phyloP scores from a whole-genome alignment of 2,888 invertebrate species.

The Terebella lapidaria region DNA sequence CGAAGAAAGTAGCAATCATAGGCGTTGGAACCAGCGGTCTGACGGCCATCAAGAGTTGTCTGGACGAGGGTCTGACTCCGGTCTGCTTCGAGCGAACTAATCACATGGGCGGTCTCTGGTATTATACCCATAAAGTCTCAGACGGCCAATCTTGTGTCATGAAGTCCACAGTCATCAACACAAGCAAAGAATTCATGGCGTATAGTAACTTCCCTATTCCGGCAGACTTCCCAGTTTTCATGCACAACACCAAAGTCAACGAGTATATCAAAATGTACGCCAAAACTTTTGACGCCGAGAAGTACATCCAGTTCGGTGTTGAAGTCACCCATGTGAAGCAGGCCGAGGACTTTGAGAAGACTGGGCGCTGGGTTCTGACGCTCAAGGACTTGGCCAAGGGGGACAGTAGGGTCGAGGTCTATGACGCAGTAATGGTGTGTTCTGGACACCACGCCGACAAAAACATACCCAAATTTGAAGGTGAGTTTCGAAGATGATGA shows the following conservation, averaged over 20 bases:
- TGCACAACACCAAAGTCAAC: constrained; percentile 52
- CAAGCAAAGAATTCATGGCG: constrained; percentile 51
- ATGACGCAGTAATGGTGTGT: constrained; percentile 44
- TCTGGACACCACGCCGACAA: constrained; percentile 36
- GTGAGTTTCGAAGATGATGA: too few species aligned
- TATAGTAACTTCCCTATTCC: constrained; percentile 55
- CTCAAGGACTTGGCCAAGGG: constrained; percentile 33
- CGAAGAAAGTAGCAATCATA: constrained; percentile 32
- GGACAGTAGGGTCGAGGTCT: constrained; percentile 25
- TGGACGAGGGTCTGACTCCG: constrained; percentile 45
- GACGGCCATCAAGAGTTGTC: constrained; percentile 46
- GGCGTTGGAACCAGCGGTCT: constrained; percentile 53
- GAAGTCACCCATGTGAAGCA: constrained; percentile 22
- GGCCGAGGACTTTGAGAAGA: constrained; percentile 31
- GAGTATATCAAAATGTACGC: constrained; percentile 48
- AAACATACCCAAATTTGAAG: constrained; percentile 29
- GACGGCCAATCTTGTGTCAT: constrained; percentile 38
- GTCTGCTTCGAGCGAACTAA: constrained; percentile 41
- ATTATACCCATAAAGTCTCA: constrained; percentile 25
- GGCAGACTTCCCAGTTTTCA: constrained; percentile 52
- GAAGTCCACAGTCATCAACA: constrained; percentile 45
- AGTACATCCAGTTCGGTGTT: constrained; percentile 38
- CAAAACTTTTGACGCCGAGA: constrained; percentile 35
- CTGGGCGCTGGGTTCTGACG: constrained; percentile 43
- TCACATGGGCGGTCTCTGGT: constrained; percentile 46